Conservation (phyloP, 2,888 invertebrate genomes). For the Patella pellucida region DNA sequence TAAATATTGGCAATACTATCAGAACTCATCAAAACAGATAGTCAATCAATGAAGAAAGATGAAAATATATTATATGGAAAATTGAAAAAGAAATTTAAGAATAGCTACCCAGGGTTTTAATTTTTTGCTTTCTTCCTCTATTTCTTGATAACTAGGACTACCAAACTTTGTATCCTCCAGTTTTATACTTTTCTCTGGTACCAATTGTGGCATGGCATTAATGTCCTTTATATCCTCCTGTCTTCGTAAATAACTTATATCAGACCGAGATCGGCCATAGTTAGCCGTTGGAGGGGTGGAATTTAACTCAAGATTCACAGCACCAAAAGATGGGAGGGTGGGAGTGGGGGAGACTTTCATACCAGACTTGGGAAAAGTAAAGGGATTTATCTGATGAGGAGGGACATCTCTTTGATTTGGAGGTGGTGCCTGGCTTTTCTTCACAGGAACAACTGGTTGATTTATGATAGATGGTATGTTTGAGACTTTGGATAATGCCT, state of each 20-base stretch:
- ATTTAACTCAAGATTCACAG: neutral
- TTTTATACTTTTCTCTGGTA: neutral
- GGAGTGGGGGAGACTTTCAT: constrained; percentile 11
- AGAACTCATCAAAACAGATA: too few relatives aligned
- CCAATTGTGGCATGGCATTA: constrained; percentile 19
- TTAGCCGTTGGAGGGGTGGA: neutral
- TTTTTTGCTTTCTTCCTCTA: constrained; percentile 3
- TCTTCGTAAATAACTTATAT: neutral
- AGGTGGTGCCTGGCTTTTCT: neutral
- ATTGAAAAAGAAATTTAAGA: too few relatives aligned
- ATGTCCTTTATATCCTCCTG: constrained; percentile 3
- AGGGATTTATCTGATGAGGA: constrained; percentile 22
- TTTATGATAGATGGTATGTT: neutral
- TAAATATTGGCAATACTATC: too few relatives aligned
- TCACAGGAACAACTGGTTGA: neutral
- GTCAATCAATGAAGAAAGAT: too few relatives aligned
- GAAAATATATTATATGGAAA: too few relatives aligned
- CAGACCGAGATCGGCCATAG: constrained; percentile 5
- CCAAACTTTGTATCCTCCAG: neutral
- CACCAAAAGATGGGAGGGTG: neutral
- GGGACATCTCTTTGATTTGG: neutral
- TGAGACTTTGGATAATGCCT: neutral
- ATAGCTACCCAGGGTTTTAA: neutral
- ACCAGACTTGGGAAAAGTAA: constrained; percentile 16
- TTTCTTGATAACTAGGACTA: neutral